Conservation (phyloP, 2,888 invertebrate species). For the Diarsia brunnea region DNA sequence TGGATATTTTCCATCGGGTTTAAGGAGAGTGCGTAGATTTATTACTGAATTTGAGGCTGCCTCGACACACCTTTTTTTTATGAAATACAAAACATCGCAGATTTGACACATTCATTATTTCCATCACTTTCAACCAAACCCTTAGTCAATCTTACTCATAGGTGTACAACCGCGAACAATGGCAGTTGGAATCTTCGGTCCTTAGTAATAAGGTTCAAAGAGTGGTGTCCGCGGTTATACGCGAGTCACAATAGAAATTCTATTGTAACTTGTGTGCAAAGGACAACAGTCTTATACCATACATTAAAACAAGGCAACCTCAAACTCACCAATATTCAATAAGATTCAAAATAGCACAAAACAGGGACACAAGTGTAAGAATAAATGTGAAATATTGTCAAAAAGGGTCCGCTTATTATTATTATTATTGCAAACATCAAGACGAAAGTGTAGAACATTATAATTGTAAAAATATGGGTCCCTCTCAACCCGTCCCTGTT, state of each 20-base stretch:
- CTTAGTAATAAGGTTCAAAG: constrained; percentile 21
- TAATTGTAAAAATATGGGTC: constrained; percentile 61
- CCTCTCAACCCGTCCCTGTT: constrained; percentile 59
- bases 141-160: constrained; percentile 32
- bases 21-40: constrained; percentile 45
- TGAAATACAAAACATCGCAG: constrained; percentile 8
- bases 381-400: constrained; percentile 67
- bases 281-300: constrained; percentile 47
- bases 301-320: constrained; percentile 24
- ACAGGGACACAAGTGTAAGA: constrained; percentile 56
- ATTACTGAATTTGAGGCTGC: constrained; percentile 21
- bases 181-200: not conserved
- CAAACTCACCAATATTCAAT: constrained; percentile 37
- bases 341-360: constrained; percentile 58
- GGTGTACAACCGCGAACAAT: constrained; percentile 28
- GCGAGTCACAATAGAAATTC: constrained; percentile 23
- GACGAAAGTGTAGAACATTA: constrained; percentile 62
- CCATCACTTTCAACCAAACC: constrained; percentile 19
- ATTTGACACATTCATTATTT: not conserved
- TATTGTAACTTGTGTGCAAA: constrained; percentile 41
- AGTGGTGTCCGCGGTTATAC: constrained; percentile 19
- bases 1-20: constrained; percentile 9
- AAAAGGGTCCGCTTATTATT: constrained; percentile 62
- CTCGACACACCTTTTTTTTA: not conserved
- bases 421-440: constrained; percentile 66